Evolutionary conservation across 2,797 vertebrate species (phyloP).

Genomic region (Phrynocephalus vlangalii): DNA sequence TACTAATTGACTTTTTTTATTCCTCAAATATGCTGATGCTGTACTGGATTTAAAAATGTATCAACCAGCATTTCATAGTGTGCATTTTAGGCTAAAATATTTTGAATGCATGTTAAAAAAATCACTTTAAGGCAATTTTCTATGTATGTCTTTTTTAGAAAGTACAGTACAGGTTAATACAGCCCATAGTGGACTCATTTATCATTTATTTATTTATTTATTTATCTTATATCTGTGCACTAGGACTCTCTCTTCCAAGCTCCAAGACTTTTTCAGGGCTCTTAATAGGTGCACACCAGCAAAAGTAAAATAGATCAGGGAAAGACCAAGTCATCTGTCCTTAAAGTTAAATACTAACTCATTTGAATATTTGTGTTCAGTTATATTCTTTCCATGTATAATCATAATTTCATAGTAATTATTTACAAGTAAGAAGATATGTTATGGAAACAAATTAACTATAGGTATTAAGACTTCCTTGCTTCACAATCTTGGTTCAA

Average conservation of each 20-base stretch:
- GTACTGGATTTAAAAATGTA: too few species aligned
- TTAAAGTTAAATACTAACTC: not conserved
- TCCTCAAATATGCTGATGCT: too few species aligned
- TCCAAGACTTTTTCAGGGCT: too few species aligned
- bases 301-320: not conserved
- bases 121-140: not conserved
- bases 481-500: not conserved
- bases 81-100: too few species aligned
- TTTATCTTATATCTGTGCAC: too few species aligned
- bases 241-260: too few species aligned
- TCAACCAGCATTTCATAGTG: too few species aligned
- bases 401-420: constrained; percentile 12
- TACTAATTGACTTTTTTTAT: too few species aligned
- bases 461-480: not conserved
- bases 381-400: not conserved
- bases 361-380: not conserved
- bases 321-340: not conserved
- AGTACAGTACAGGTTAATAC: not conserved
- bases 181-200: not conserved
- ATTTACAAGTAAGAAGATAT: not conserved
- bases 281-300: not conserved
- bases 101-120: not conserved
- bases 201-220: too few species aligned
- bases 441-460: not conserved
- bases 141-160: too few species aligned